A percentile compares a stretch with the other conserved stretches of the same genome.
These are phyloP conservation scores for Larimichthys crocea DNA, from an alignment of 2,113 vertebrate genomes.

Conservation along the genomic window DNA sequence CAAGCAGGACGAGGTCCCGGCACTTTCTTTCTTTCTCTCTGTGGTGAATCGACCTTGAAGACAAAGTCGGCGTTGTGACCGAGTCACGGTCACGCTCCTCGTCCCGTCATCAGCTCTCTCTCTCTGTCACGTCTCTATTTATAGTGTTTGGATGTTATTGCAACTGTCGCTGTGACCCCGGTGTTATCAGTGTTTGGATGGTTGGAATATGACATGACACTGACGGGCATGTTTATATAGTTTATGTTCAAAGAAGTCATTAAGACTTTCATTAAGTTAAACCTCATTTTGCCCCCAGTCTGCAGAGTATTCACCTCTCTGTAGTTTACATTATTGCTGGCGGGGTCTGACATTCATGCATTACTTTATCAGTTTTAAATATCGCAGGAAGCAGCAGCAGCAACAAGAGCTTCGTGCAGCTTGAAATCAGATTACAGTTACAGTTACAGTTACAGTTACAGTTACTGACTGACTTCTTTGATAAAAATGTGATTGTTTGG, in stretches of 20 bases:
- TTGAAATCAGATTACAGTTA: neutral
- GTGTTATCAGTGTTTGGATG: neutral
- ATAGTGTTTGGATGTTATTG: neutral
- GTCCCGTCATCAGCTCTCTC: neutral
- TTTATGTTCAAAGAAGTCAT: too few relatives aligned
- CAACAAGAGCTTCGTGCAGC: neutral
- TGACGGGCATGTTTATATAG: too few relatives aligned
- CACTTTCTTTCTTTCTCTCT: neutral
- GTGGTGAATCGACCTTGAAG: neutral
- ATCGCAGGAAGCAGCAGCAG: neutral
- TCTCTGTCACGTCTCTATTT: neutral
- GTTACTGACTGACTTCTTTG: neutral
- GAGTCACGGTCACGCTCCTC: neutral
- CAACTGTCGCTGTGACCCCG: neutral
- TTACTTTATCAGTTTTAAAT: too few relatives aligned
- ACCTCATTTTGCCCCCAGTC: too few relatives aligned
- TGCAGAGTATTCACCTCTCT: too few relatives aligned
- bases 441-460: neutral
- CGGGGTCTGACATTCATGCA: neutral
- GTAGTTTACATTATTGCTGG: neutral
- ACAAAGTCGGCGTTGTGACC: constrained; percentile 17
- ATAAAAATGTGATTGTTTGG: neutral
- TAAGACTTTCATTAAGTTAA: too few relatives aligned
- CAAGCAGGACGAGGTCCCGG: neutral
- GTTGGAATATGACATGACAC: neutral